These are phyloP conservation scores for Chrysolina oricalcia DNA, from an alignment of 2,888 invertebrate species.

Conservation along the genomic window DNA sequence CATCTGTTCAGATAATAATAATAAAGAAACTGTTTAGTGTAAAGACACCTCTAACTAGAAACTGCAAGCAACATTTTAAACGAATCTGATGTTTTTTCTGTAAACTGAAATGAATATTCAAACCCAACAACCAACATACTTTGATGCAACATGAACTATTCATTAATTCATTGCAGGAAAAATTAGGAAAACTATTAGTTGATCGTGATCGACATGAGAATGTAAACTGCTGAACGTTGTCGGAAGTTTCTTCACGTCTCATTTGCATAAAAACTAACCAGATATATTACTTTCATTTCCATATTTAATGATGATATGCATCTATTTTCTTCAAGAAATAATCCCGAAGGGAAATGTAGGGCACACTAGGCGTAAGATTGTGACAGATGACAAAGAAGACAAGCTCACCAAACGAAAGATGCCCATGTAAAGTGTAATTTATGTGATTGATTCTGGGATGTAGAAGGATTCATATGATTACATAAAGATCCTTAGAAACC, in stretches of 20 bases:
- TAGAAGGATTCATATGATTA: neutral
- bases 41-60: neutral
- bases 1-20: neutral
- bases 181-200: neutral
- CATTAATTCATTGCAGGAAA: neutral
- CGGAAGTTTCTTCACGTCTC: neutral
- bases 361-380: slow-evolving; percentile 44
- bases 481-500: neutral
- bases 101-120: neutral
- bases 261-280: neutral
- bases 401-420: slow-evolving; percentile 25
- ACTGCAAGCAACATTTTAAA: neutral
- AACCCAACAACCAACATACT: neutral
- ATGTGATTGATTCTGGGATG: neutral
- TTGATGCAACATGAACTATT: neutral
- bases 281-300: neutral
- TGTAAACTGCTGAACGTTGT: neutral
- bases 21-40: neutral
- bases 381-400: slow-evolving; percentile 57
- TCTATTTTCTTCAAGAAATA: slow-evolving; percentile 3
- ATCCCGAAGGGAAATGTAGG: slow-evolving; percentile 47
- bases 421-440: slow-evolving; percentile 46
- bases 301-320: neutral
- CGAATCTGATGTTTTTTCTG: neutral
- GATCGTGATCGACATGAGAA: neutral